A percentile compares a stretch with the other conserved stretches of the same genome.
Evolutionary conservation across 1,140 invertebrate genomes (phyloP).

Genomic region (Papilio glaucus): DNA sequence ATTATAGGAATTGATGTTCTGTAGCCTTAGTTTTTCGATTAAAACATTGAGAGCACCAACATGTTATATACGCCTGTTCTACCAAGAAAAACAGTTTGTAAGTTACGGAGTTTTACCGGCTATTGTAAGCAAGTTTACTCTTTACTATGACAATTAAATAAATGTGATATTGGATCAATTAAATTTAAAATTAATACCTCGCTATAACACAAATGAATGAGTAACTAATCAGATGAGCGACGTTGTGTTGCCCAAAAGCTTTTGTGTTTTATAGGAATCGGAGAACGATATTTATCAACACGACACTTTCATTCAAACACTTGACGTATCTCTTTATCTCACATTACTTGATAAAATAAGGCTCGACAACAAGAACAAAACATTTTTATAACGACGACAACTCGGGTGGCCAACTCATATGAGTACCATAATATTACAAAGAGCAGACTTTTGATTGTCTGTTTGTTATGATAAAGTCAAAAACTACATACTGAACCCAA

Average conservation of each 20-base stretch:
- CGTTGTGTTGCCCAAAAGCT: constrained; percentile 18
- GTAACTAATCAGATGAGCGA: neutral
- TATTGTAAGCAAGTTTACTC: neutral
- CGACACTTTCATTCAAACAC: constrained; percentile 36
- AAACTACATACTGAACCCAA: too few species aligned
- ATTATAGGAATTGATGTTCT: too few species aligned
- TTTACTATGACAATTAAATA: neutral
- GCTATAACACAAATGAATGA: constrained; percentile 3
- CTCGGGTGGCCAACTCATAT: neutral
- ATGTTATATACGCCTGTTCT: too few species aligned
- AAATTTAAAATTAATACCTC: neutral
- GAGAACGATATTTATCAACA: constrained; percentile 34
- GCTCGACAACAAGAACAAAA: constrained; percentile 33
- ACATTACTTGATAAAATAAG: constrained; percentile 43
- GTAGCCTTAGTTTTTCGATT: too few species aligned
- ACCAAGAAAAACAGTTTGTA: too few species aligned
- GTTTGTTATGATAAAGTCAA: too few species aligned
- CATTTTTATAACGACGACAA: constrained; percentile 36
- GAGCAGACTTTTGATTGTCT: too few species aligned
- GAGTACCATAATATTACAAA: neutral
- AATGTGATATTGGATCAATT: neutral
- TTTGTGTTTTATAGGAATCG: constrained; percentile 32
- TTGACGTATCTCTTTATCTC: constrained; percentile 42
- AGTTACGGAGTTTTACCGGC: too few species aligned
- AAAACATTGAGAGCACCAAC: too few species aligned